Evolutionary conservation across 1,140 invertebrate species (phyloP), one percentile per base, ranked within the genome.

Genomic region (Orussus abietinus): DNA sequence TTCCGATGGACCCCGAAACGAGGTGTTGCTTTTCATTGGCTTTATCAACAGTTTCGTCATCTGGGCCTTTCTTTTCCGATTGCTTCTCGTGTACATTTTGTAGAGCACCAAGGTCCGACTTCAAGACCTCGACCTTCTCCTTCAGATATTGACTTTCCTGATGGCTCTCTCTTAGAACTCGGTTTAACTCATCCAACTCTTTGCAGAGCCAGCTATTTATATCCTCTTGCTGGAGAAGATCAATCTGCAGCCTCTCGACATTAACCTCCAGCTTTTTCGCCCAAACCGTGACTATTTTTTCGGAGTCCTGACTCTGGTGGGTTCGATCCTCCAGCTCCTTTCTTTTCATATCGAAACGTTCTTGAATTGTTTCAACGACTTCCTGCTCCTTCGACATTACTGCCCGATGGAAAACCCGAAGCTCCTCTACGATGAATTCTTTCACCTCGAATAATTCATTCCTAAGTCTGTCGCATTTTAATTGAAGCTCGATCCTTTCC

Each of bases 311-410:
- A 12, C 52, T 52, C 30, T 69, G 55, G 3, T 48, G 47, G 11
- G 49, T 62, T 14, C 59, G 40, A 0, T 69, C 64, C 4, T 48
- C 44, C 1, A 70, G 35, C 12, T 56, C 56, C 20, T 55, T 19
- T 32, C 48, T 60, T 13, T 49, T 43, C 4, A 34, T 36, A 7
- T 56, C 30, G 2, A 38, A 53, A 9, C 42, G 18, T 26, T 58
- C 37, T 5, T 51, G 49, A 9, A 71, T 26, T 2, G 26, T 30
- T 11, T 61, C 51, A 0, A 68, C 37, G 4, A 72, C 38, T 40
- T 72, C 65, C 4, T 52, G 20, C 37, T 73, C 64, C 20, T 66
- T 72, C 3, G 42, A 29, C 32, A 70, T 42, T 1, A 73, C 38
- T 0, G 53, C 47, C 4, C 57, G 47, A 0, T 68, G 3, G 7